These are phyloP conservation scores for Indri indri DNA, from an alignment of 2,113 vertebrate species.

Conservation along the genomic window DNA sequence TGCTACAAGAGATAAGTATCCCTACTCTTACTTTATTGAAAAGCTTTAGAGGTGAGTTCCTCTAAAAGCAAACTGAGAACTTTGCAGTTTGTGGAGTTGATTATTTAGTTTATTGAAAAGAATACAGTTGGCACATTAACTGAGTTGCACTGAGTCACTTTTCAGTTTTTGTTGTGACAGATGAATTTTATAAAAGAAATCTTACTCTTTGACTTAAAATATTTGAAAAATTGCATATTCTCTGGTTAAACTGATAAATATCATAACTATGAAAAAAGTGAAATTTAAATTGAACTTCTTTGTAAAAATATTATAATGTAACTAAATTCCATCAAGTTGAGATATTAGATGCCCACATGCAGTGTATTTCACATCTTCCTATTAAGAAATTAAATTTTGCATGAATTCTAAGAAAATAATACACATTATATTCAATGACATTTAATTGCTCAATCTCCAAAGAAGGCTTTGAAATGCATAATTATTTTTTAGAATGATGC, in stretches of 20 bases:
- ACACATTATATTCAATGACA: neutral
- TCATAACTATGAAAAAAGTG: neutral
- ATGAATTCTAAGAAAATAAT: neutral
- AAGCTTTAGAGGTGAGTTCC: neutral
- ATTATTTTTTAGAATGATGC: neutral
- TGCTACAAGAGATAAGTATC: neutral
- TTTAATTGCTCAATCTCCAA: neutral
- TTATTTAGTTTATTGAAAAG: neutral
- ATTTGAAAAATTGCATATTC: neutral
- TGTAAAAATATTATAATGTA: neutral
- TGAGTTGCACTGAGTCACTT: neutral
- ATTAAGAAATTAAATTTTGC: neutral
- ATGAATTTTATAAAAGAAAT: neutral
- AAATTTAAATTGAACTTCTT: neutral
- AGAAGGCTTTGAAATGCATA: neutral
- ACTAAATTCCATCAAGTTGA: neutral
- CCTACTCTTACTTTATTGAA: neutral
- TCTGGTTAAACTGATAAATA: neutral
- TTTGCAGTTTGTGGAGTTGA: neutral
- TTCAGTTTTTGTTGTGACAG: neutral
- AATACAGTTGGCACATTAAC: neutral
- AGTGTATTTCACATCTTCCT: neutral
- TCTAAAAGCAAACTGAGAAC: neutral
- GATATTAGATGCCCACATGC: neutral
- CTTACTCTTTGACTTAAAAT: conserved; percentile 3